Evolutionary conservation across 1,140 invertebrate genomes (phyloP), one percentile per base, ranked within the genome.

Genomic region (Mactra quadrangularis): DNA sequence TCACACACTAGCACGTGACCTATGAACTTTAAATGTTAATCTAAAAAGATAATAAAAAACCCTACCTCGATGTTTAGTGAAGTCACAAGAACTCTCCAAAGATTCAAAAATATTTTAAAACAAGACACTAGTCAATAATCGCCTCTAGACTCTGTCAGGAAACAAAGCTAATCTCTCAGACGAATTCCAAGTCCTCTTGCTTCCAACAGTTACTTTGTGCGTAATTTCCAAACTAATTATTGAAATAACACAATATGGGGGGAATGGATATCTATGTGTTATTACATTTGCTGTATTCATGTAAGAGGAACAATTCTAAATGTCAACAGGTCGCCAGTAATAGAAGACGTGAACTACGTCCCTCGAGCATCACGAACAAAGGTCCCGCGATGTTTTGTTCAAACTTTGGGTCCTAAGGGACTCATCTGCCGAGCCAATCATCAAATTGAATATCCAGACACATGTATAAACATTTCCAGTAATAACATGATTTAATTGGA

Each of bases 271-370:
- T 22, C 64, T 15, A 50, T 68, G 64, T 45, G 47, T 68, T 41
- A 68, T 50, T 47, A 68, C 47, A 47, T 41, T 47, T 68, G 47
- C 47, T 27, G 25, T 3, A 19, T 45, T 68, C 9, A 68, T 68
- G 45, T 47, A 68, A 68, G 33, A 25, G 17, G n/a, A 15, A 7
- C n/a, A 62, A 11, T 25, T 22, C 7, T 7, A 68, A 68, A 68
- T 68, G 45, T 68, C 64, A 68, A 7, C n/a, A 45, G 64, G 64
- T 68, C 64, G 64, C 25, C 38, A 19, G 64, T 47, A 68, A 68
- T 41, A 41, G 45, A 68, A 50, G 64, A 50, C 45, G 27, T 13
- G 1, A 41, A 31, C 25, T 50, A 50, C 45, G 27, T 11, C 62
- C n/a, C 45, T 31, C 19, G 64, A 27, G 45, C n/a, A 29, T 4